A percentile compares a stretch with the other conserved stretches of the same genome.
Evolutionary conservation across 2,797 vertebrate species (phyloP).

Genomic region (Acanthurus tractus): DNA sequence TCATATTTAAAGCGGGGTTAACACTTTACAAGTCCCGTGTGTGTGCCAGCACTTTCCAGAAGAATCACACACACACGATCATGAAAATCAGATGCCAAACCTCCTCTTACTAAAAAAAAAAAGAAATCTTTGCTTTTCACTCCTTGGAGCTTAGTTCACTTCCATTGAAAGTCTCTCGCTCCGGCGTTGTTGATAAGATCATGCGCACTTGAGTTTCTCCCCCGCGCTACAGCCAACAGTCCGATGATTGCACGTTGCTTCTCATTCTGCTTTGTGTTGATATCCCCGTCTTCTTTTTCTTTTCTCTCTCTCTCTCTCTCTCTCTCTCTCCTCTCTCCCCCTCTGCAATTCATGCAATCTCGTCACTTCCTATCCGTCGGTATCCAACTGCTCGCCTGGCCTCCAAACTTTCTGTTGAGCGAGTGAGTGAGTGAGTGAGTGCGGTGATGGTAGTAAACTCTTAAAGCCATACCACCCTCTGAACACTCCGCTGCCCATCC

Average conservation of each 20-base stretch:
- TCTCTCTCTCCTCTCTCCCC: background rate
- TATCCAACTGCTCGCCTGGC: constrained; percentile 81
- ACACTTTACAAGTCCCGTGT: constrained; percentile 22
- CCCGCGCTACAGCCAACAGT: background rate
- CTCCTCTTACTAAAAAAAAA: too few species aligned
- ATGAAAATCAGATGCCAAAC: constrained; percentile 31
- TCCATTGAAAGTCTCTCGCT: constrained; percentile 68
- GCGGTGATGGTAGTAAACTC: constrained; percentile 82
- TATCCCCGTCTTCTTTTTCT: constrained; percentile 39
- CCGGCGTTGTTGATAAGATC: constrained; percentile 48
- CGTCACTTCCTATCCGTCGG: constrained; percentile 91
- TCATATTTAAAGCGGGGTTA: constrained; percentile 48
- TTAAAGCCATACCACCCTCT: constrained; percentile 89
- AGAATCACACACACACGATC: constrained; percentile 24
- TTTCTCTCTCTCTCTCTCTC: background rate
- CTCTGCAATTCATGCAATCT: constrained; percentile 68
- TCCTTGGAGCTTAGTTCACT: constrained; percentile 37
- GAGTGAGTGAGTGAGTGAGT: constrained; percentile 46
- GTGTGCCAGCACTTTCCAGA: constrained; percentile 44
- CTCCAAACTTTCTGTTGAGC: constrained; percentile 81
- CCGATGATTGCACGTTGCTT: constrained; percentile 66
- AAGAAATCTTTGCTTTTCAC: constrained; percentile 63
- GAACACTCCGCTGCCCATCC: constrained; percentile 72
- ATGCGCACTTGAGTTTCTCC: constrained; percentile 50
- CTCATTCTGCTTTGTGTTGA: constrained; percentile 74